phyloP scores from a whole-genome alignment of 1,140 invertebrate species.

The Medauroidea extradentata region DNA sequence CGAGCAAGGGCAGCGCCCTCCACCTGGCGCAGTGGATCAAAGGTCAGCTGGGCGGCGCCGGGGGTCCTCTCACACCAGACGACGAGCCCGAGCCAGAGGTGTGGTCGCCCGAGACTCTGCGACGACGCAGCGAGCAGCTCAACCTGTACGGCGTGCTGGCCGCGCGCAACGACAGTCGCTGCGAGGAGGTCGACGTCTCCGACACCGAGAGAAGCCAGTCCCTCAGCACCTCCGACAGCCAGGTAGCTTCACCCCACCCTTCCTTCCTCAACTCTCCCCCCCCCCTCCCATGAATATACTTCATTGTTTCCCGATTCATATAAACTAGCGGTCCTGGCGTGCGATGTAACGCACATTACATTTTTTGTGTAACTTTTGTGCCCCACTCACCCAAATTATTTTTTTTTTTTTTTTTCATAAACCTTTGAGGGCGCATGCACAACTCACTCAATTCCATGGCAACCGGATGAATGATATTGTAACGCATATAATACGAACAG shows the following conservation, averaged over 20 bases:
- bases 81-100: slow-evolving; percentile 52
- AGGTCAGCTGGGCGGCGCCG: slow-evolving; percentile 45
- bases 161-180: slow-evolving; percentile 39
- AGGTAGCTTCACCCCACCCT: slow-evolving; percentile 48
- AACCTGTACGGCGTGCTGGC: slow-evolving; percentile 49
- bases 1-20: slow-evolving; percentile 55
- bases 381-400: too few species aligned
- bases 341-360: too few species aligned
- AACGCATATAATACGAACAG: too few species aligned
- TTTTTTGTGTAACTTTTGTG: too few species aligned
- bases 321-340: too few species aligned
- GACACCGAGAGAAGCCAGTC: slow-evolving; percentile 48
- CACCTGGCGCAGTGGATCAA: slow-evolving; percentile 72
- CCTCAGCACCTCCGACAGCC: slow-evolving; percentile 55
- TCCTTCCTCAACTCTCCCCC: too few species aligned
- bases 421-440: too few species aligned
- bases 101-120: slow-evolving; percentile 63
- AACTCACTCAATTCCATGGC: too few species aligned
- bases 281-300: too few species aligned
- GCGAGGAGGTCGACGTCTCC: slow-evolving; percentile 46
- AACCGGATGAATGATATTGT: too few species aligned
- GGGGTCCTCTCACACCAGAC: slow-evolving; percentile 44
- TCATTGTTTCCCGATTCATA: too few species aligned
- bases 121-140: slow-evolving; percentile 60
- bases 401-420: too few species aligned